Base-by-base conservation (phyloP, 2,888 invertebrate genomes). In the Idaea dimidiata region DNA sequence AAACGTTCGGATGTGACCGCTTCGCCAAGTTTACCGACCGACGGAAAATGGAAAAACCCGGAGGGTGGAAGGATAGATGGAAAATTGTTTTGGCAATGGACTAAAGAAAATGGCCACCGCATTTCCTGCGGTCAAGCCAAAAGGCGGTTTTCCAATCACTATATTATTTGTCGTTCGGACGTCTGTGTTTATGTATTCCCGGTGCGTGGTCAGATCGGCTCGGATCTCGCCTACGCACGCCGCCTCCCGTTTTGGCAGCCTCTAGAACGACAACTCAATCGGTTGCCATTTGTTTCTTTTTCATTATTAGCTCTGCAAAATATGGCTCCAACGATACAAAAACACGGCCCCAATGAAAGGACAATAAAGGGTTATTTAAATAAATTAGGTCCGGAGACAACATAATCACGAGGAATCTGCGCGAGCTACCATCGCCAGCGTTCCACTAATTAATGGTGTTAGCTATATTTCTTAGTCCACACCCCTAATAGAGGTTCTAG, bases 51-150 rank as follows among this genome's bases (percentile, higher is more conserved):
- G 87, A 82, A 86, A 86, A 86, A 83, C 82, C 83, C 80, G 81
- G 79, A 56, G 56, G 56, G 56, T 56, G 80, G 74, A 77, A 77
- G 77, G 83, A 85, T 84, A 86, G 85, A 86, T 84, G 84, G 85
- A 87, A 88, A 89, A 87, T 88, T 86, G 86, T 89, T 87, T 88
- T 89, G 88, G 88, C 88, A 81, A 79, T 86, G 88, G 89, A 88
- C 90, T 91, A 83, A 89, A 88, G 91, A 90, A 93, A 91, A 91
- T 91, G 90, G 81, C 80, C 72, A 75, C 78, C 79, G 77, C 78
- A 79, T 79, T 81, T 81, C 80, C 80, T 79, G 80, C 72, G 80
- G 81, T 81, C 79, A 80, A 74, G 80, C 79, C 80, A 79, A 76
- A 75, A 79, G 77, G 77, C 77, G 79, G 62, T 65, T 82, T 87